phyloP scores from a whole-genome alignment of 2,797 vertebrate species.

The Prionace glauca region DNA sequence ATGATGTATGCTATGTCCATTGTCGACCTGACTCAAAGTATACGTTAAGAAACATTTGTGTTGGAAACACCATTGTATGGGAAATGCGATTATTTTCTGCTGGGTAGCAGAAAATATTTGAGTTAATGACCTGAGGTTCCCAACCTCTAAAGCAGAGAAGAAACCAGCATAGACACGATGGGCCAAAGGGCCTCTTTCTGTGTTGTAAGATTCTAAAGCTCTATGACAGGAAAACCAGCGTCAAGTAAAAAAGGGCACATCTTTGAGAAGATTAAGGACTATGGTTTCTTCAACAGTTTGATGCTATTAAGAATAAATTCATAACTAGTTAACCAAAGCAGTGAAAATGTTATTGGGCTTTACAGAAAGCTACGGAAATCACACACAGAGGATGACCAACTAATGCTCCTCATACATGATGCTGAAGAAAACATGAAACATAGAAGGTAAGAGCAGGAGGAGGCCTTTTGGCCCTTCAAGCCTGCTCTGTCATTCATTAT shows the following conservation, averaged over 20 bases:
- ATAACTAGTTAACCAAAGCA: not conserved
- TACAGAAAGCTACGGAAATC: not conserved
- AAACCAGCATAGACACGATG: too few relatives aligned
- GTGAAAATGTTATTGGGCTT: not conserved
- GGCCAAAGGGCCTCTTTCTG: too few relatives aligned
- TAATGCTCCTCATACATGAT: not conserved
- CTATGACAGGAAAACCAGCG: not conserved
- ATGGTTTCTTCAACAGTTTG: not conserved
- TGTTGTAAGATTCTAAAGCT: too few relatives aligned
- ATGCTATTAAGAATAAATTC: not conserved
- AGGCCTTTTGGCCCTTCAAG: too few relatives aligned
- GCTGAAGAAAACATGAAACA: not conserved
- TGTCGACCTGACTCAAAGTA: not conserved
- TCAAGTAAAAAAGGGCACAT: not conserved
- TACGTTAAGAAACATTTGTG: not conserved
- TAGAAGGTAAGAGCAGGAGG: too few relatives aligned
- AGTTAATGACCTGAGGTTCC: not conserved
- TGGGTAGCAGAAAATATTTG: not conserved
- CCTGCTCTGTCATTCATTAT: too few relatives aligned
- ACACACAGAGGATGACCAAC: not conserved
- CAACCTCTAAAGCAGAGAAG: not conserved
- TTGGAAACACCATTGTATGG: not conserved
- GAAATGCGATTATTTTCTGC: too few relatives aligned
- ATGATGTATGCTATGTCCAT: not conserved
- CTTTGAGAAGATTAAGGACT: not conserved